A percentile compares a stretch with the other conserved stretches of the same genome.
These are phyloP conservation scores for Sceloporus undulatus DNA, from an alignment of 2,113 vertebrate species.

Conservation along the genomic window DNA sequence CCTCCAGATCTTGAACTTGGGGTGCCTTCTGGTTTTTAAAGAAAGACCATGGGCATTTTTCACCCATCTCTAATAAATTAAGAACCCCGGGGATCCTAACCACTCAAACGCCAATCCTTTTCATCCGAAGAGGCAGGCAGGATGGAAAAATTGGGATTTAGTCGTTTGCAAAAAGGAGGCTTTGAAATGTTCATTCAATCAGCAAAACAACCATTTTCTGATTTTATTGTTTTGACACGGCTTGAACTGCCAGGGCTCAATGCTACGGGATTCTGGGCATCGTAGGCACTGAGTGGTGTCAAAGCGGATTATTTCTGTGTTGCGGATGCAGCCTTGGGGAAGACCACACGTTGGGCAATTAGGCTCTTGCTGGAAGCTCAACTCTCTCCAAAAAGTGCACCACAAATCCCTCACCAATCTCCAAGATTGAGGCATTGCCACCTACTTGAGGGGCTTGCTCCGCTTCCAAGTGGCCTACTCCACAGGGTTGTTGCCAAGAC, in stretches of 20 bases:
- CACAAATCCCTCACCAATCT: neutral
- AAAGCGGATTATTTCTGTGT: neutral
- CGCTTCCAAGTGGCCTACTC: neutral
- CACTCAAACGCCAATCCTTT: slow-evolving; percentile 73
- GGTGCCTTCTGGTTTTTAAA: slow-evolving; percentile 64
- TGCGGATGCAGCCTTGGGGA: too few relatives aligned
- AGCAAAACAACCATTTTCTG: slow-evolving; percentile 83
- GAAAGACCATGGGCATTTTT: slow-evolving; percentile 72
- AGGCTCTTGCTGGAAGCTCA: slow-evolving; percentile 18
- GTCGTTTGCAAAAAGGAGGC: slow-evolving; percentile 68
- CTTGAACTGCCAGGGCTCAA: too few relatives aligned
- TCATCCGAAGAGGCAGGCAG: slow-evolving; percentile 71
- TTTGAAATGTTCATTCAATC: slow-evolving; percentile 83
- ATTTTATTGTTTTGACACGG: slow-evolving; percentile 60
- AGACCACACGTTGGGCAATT: neutral
- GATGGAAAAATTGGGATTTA: slow-evolving; percentile 76
- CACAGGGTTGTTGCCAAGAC: neutral
- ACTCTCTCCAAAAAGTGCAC: slow-evolving; percentile 29
- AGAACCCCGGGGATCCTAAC: slow-evolving; percentile 77
- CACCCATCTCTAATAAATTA: slow-evolving; percentile 67
- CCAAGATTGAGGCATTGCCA: neutral
- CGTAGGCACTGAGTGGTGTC: too few relatives aligned
- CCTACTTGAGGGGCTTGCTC: neutral
- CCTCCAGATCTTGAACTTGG: slow-evolving; percentile 59
- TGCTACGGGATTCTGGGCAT: too few relatives aligned